Percentiles rank a stretch among this genome's conserved stretches.
Conservation (phyloP, 2,888 invertebrate genomes). For the Fragum sueziense region DNA sequence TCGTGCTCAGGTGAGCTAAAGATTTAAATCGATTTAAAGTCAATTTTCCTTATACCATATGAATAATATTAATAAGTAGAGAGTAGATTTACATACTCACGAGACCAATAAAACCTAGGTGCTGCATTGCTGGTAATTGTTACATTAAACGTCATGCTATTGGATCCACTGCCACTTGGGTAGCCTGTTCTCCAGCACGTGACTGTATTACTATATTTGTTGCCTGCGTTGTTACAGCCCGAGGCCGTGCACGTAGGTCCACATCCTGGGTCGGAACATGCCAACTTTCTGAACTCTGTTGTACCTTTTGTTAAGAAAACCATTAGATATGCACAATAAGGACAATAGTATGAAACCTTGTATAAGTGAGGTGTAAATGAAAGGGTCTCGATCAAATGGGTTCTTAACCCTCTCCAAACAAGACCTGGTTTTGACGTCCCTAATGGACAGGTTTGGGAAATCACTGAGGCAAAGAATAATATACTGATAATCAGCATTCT, state of each 20-base stretch:
- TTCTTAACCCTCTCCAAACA: not conserved
- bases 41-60: not conserved
- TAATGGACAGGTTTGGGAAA: too few species aligned
- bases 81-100: slow-evolving; percentile 9
- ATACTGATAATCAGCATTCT: too few species aligned
- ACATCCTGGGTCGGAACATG: slow-evolving; percentile 13
- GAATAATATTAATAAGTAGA: not conserved
- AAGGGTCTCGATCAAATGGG: not conserved
- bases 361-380: not conserved
- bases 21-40: not conserved
- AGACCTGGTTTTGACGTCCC: too few species aligned
- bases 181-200: slow-evolving; percentile 15
- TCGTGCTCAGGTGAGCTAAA: too few species aligned
- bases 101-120: slow-evolving; percentile 21
- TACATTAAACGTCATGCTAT: slow-evolving; percentile 11
- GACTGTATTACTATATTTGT: slow-evolving; percentile 13
- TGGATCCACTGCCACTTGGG: not conserved
- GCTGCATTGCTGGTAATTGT: slow-evolving; percentile 22
- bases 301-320: not conserved
- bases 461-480: too few species aligned
- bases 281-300: not conserved
- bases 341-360: not conserved
- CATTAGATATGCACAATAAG: not conserved
- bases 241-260: slow-evolving; percentile 16
- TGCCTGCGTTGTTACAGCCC: slow-evolving; percentile 18